These are phyloP conservation scores for Loxodonta africana DNA, from an alignment of 2,113 vertebrate species.

Conservation along the genomic window DNA sequence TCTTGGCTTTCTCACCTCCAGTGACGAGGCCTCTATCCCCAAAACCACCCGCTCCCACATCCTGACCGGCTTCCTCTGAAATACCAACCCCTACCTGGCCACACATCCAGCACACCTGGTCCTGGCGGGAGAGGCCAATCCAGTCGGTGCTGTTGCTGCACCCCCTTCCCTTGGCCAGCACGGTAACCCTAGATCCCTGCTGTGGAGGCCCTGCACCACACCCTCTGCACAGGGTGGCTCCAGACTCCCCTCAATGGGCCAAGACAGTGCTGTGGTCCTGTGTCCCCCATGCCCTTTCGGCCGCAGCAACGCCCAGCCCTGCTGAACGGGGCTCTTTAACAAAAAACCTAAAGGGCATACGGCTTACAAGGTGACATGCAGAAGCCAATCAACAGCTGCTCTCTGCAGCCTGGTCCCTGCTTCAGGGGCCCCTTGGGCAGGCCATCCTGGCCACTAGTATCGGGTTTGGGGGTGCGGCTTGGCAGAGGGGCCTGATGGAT, in stretches of 20 bases:
- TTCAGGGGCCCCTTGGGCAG: not conserved
- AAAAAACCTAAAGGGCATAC: not conserved
- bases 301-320: not conserved
- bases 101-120: not conserved
- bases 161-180: not conserved
- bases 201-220: not conserved
- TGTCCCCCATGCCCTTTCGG: too few relatives aligned
- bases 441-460: too few relatives aligned
- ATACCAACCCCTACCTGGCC: not conserved
- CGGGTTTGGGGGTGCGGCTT: not conserved
- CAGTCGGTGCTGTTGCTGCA: too few relatives aligned
- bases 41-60: not conserved
- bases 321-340: not conserved
- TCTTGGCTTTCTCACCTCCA: not conserved
- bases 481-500: accelerated
- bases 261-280: too few relatives aligned
- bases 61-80: not conserved
- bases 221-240: not conserved
- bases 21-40: not conserved
- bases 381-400: not conserved
- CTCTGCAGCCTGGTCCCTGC: not conserved
- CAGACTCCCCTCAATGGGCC: not conserved
- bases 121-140: too few relatives aligned
- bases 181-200: too few relatives aligned
- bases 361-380: not conserved